Evolutionary conservation across 2,113 vertebrate genomes (phyloP), one percentile per base, ranked within the genome.

Genomic region (Carassius carassius): DNA sequence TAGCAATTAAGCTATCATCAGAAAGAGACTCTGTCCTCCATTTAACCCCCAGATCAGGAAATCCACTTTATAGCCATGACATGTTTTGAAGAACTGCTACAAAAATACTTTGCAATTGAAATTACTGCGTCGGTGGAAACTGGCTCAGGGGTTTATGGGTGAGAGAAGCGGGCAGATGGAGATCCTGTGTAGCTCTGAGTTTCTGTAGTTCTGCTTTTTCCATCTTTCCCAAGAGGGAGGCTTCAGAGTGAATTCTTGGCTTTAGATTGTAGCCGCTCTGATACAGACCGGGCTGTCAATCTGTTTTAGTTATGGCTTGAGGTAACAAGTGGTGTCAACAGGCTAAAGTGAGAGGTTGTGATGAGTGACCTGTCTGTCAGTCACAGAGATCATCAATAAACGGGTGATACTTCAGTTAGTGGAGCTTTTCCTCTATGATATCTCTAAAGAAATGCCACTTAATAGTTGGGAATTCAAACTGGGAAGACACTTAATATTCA

Each of bases 111-210:
- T 67, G 32, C 78, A 54, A 79, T 74, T 25, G 78, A 85, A 75
- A 82, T 82, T 3, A 51, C 67, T 56, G 75, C n/a, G 44, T 78
- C 3, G 4, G 8, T 74, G 25, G 56, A 86, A 86, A 84, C 51
- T 63, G 67, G 60, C 62, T 87, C 3, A 1, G 8, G 49, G 56
- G 63, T 78, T 82, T 44, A 65, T 76, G 81, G 56, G 73, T 44
- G 21, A 35, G 78, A 84, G 75, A 70, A 65, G 54, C 41, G 17
- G 72, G 80, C 81, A 85, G 86, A 88, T 86, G 88, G 85, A 85
- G 78, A 79, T 69, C 49, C 32, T 67, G 82, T 86, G 47, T 17
- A 47, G 79, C 32, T 5, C 80, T 60, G 70, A 82, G 86, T 76
- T 54, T n/a, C 10, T 78, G 47, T 21, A 32, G 67, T 35, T 56